These are phyloP conservation scores for Glossosoma conforme DNA, from an alignment of 1,140 invertebrate species.

Conservation along the genomic window DNA sequence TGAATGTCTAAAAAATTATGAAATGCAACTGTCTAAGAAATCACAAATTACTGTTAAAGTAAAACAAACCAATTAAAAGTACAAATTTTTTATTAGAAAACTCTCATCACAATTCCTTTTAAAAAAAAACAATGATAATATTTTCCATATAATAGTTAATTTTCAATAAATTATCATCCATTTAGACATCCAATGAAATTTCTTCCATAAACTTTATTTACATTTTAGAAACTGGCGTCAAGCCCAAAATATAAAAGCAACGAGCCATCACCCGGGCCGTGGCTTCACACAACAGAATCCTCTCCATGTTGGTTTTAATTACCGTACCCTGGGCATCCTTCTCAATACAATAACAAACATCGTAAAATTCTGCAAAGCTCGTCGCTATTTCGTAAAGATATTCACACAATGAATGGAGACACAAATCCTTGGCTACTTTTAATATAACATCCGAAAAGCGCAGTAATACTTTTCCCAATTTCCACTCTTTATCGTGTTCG, in stretches of 20 bases:
- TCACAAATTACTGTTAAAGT: too few species aligned
- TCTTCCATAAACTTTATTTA: conserved; percentile 50
- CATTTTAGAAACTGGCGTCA: conserved; percentile 90
- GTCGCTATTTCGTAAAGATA: conserved; percentile 93
- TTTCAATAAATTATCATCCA: too few species aligned
- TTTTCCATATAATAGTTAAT: too few species aligned
- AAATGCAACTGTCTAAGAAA: too few species aligned
- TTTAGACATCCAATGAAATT: background rate
- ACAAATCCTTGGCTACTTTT: conserved; percentile 79
- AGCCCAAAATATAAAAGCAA: conserved; percentile 86
- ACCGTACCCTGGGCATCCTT: conserved; percentile 76
- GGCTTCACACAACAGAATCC: conserved; percentile 88
- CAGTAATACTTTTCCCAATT: conserved; percentile 82
- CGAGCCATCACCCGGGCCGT: conserved; percentile 83
- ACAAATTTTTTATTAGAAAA: too few species aligned
- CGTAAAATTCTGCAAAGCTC: conserved; percentile 95
- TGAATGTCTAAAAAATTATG: too few species aligned
- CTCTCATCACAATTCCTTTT: too few species aligned
- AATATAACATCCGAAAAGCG: conserved; percentile 86
- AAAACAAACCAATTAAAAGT: too few species aligned
- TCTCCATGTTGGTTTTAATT: conserved; percentile 76
- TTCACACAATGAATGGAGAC: conserved; percentile 88
- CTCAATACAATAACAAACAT: conserved; percentile 95
- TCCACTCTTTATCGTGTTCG: conserved; percentile 91
- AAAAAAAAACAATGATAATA: too few species aligned